A percentile compares a stretch with the other conserved stretches of the same genome.
phyloP scores from a whole-genome alignment of 2,888 invertebrate species.

The Eupeodes luniger region DNA sequence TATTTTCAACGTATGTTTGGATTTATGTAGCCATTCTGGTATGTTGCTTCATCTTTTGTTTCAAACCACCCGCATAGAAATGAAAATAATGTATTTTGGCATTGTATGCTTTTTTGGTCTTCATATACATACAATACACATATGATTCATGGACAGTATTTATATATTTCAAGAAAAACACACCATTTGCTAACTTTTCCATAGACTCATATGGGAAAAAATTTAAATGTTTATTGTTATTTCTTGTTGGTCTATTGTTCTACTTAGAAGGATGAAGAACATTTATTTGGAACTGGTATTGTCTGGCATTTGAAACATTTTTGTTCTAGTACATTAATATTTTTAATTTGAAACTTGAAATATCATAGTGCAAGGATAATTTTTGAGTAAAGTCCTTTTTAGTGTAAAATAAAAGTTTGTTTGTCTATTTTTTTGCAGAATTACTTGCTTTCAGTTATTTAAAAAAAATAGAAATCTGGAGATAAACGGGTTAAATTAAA shows the following conservation, averaged over 20 bases:
- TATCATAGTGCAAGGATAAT: too few species aligned
- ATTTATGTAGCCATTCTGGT: background rate
- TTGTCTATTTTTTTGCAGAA: too few species aligned
- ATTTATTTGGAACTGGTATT: background rate
- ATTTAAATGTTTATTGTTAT: background rate
- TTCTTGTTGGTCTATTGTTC: background rate
- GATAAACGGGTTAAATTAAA: too few species aligned
- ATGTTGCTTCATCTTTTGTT: background rate
- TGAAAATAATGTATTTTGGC: background rate
- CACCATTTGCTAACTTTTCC: too few species aligned
- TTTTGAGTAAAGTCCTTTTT: too few species aligned
- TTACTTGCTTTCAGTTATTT: too few species aligned
- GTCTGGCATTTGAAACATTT: slow-evolving; percentile 7
- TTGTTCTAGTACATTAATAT: background rate
- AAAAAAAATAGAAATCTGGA: too few species aligned
- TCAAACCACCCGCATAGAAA: background rate
- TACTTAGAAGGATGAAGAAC: background rate
- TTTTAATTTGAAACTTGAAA: too few species aligned
- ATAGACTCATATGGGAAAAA: background rate
- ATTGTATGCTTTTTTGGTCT: background rate
- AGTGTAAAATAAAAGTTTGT: too few species aligned
- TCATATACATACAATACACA: background rate
- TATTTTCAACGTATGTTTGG: background rate
- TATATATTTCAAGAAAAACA: too few species aligned
- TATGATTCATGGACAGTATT: background rate